These are phyloP conservation scores for Melanargia galathea DNA, from an alignment of 2,888 invertebrate genomes.

Conservation along the genomic window DNA sequence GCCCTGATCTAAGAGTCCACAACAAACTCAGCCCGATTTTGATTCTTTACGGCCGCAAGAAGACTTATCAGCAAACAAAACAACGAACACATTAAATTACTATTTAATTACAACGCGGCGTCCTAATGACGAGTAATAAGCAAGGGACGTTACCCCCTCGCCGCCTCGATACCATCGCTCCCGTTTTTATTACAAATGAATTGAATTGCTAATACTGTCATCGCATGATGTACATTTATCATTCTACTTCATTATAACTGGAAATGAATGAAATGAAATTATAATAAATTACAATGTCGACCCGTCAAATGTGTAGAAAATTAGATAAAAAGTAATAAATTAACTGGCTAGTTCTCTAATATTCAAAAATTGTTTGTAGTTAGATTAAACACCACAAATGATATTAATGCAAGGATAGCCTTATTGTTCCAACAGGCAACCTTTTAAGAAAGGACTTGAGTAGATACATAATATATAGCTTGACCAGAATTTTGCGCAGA, in stretches of 20 bases:
- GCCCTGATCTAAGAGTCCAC: too few relatives aligned
- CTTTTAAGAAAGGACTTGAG: too few relatives aligned
- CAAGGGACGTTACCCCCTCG: conserved; percentile 56
- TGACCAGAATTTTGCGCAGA: too few relatives aligned
- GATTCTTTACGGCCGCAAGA: too few relatives aligned
- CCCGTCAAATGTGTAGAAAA: conserved; percentile 5
- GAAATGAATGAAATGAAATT: conserved; percentile 42
- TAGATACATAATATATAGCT: too few relatives aligned
- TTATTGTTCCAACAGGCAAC: too few relatives aligned
- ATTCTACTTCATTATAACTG: conserved; percentile 39
- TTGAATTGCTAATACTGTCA: conserved; percentile 62
- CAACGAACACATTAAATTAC: conserved; percentile 33
- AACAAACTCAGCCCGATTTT: too few relatives aligned
- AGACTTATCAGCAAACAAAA: conserved; percentile 1
- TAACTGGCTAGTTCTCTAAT: not conserved
- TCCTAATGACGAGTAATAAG: conserved; percentile 62
- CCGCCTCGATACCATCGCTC: conserved; percentile 59
- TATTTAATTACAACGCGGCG: conserved; percentile 30
- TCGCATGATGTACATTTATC: conserved; percentile 56
- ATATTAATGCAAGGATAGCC: too few relatives aligned
- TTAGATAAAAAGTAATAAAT: not conserved
- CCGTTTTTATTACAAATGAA: conserved; percentile 61
- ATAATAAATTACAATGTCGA: conserved; percentile 30
- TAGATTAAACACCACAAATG: too few relatives aligned
- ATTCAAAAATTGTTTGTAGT: too few relatives aligned